Evolutionary conservation across 2,888 invertebrate species (phyloP), one percentile per base, ranked within the genome.

Genomic region (Temnothorax rugatulus): DNA sequence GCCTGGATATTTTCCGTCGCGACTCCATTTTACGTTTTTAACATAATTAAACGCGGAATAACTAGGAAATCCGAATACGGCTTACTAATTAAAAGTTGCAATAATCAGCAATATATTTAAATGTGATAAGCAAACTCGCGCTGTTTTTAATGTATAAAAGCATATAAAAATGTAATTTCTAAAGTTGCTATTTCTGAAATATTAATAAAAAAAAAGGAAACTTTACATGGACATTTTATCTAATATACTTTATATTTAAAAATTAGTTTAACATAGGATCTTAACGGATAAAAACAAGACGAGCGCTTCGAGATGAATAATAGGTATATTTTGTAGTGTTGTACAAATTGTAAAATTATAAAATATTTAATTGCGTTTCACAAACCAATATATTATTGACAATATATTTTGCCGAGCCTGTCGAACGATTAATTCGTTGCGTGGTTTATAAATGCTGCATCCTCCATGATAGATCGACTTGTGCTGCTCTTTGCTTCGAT

Each of bases 381-480:
- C 1, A 50, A 44, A 11, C 41, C 44, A 38, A 13, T 38, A 38
- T 57, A 68, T 77, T 68, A 44, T 54, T 54, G 64, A 38, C 25
- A 57, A 68, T 44, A 44, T 38, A 54, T 66, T 66, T 54, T 44
- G 34, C 34, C 57, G 29, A 47, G n/a, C 18, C 25, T 34, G 47
- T 64, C 64, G 38, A 76, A 44, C 69, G n/a, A 69, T 57, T 59
- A 79, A 79, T 79, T 69, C 47, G 79, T 34, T 76, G 8, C 29
- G 59, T 18, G 29, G 34, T 57, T 79, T 59, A 69, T 59, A 57
- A 57, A 79, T 21, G 44, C 44, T 15, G 18, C 59, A 47, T 79
- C 34, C 57, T 79, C 34, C 47, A 47, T 79, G 79, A 79, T 79
- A 71, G 71, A 71, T 81, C 71, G 73, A 57, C 34, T n/a, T 61